Evolutionary conservation across 92 coral and sea anemone genomes (phyloP), one percentile per base, ranked within the genome.

Genomic region (Palythoa caribaeorum): DNA sequence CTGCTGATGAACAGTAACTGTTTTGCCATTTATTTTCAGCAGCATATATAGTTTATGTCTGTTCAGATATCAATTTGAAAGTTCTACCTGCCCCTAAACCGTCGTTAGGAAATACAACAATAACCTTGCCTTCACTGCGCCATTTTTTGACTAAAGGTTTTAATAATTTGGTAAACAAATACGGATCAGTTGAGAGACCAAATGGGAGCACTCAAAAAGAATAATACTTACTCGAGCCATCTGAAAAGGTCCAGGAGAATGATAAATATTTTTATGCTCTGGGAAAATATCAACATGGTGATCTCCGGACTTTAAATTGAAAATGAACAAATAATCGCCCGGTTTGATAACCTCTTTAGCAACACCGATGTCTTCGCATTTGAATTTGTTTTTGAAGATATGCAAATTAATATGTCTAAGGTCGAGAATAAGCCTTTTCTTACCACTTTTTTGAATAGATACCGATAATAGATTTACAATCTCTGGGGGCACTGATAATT

Each of bases 371-470:
- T 28, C 28, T 0, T 28, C 28, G 28, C 28, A 28, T 28, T 0
- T 28, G 28, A 28, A 28, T 28, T 28, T 28, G 28, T 85, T 69
- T 65, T 28, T 89, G 80, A 9, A 86, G 17, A 92, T 17, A 38
- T 40, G 88, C 35, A 73, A 63, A 48, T 92, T 92, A 6, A 92
- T 85, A 53, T 89, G 92, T 38, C 94, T 79, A 19, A 91, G 87
- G 60, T 91, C 93, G 38, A 91, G 38, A 3, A 87, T 54, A 16
- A 72, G 44, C 14, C 93, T 75, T 76, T 91, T 87, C 28, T 28
- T 28, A 28, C 28, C 28, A 28, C 28, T 28, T 28, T 28, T 28
- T 28, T 28, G 28, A 28, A 28, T 28, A 28, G 28, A 28, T 28
- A 28, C 28, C 28, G 28, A 28, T 28, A 28, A 28, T 28, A n/a